Percentiles rank a stretch among this genome's conserved stretches.
These are phyloP conservation scores for Eidolon helvum DNA, from an alignment of 2,113 vertebrate species.

Conservation along the genomic window DNA sequence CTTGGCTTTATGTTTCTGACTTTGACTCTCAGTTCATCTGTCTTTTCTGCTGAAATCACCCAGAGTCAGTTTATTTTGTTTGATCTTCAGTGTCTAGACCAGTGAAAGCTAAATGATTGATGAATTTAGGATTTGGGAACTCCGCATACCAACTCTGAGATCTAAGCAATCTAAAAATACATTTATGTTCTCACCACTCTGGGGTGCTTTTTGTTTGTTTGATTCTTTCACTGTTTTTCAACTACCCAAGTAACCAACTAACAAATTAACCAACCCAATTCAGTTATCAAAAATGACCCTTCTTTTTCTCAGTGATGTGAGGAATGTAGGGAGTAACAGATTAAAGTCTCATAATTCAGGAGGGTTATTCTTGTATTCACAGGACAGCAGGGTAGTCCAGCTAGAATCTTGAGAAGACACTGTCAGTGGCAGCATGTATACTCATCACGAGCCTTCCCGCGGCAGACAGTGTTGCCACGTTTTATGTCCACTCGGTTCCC, in stretches of 20 bases:
- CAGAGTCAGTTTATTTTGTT: not conserved
- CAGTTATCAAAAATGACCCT: not conserved
- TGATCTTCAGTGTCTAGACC: not conserved
- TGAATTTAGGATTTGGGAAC: not conserved
- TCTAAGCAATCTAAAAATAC: not conserved
- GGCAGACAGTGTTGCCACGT: fast-evolving
- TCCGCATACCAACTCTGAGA: not conserved
- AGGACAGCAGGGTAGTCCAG: not conserved
- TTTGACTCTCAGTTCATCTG: not conserved
- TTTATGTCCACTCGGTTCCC: not conserved
- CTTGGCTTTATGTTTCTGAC: not conserved
- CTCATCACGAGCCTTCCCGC: not conserved
- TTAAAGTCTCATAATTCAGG: not conserved
- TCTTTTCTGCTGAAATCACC: not conserved
- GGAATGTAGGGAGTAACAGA: not conserved
- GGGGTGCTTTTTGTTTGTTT: not conserved
- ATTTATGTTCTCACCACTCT: not conserved
- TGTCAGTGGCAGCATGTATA: fast-evolving
- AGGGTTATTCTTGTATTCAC: no score
- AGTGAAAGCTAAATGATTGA: not conserved
- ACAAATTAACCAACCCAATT: not conserved
- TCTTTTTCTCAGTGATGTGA: not conserved
- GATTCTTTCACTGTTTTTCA: not conserved
- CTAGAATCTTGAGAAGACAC: not conserved
- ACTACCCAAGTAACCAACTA: not conserved